Evolutionary conservation across 1,140 invertebrate genomes (phyloP), one percentile per base, ranked within the genome.

Genomic region (Zaprionus capensis): DNA sequence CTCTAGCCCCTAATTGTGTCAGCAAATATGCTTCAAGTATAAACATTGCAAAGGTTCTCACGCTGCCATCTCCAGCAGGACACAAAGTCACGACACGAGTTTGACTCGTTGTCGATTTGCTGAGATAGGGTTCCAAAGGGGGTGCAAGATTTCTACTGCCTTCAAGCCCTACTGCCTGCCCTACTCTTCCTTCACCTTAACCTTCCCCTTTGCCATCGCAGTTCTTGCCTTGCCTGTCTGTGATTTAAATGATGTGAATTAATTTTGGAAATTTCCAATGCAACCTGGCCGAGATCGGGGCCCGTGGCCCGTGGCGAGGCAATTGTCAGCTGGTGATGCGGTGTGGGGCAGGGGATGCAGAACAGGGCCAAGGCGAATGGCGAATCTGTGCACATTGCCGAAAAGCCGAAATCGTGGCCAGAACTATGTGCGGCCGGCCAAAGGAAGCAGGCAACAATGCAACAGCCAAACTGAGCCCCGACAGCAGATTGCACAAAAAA

Each of bases 231-330:
- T 11, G 20, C 22, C 22, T 64, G 68, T 72, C 76, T 85, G 76
- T 85, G 85, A 85, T 85, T 88, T 88, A 90, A 88, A 90, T 81
- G 83, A 86, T 87, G 81, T 72, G 78, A 88, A 90, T 88, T 88
- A 90, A 90, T 90, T 85, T 88, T 74, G 71, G 70, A 67, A 79
- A 80, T 85, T 84, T 71, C 71, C 78, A 81, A 67, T 80, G 70
- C 78, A 73, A 79, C 77, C 68, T 76, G 77, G 51, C 71, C 31
- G 79, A 44, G 49, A 24, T 46, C 41, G 41, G n/a, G 41, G 41
- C 41, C 1, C n/a, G 6, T 17, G 41, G 41, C n/a, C 31, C 31
- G 17, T 17, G 36, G 36, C 36, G 1, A 15, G 41, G 41, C 41
- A 81, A 81, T 57, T 57, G 64, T 65, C 63, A 65, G 41, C 41